Base-by-base conservation (phyloP, 2,888 invertebrate species). In the Branchellion lobata region DNA sequence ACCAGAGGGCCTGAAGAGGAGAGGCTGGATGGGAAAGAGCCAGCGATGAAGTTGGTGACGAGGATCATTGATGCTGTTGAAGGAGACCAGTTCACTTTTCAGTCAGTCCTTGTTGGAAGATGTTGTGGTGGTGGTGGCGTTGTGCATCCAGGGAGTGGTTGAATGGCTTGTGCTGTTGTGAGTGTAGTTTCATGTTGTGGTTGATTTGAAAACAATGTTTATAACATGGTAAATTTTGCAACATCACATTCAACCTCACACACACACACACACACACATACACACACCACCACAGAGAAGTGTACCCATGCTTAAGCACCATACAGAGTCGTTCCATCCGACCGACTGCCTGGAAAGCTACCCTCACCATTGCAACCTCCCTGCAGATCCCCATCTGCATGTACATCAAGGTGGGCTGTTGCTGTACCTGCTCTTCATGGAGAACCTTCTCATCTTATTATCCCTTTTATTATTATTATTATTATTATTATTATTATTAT, bases 321-420 rank as follows among this genome's bases (percentile, higher is more conserved):
- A 87, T 87, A 82, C 86, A 86, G 82, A 84, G 86, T 8, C 83
- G 86, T 14, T 85, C 85, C 75, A 85, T 87, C 2, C 82, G 85
- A 34, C 86, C 91, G 0, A 88, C 88, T 80, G 89, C 91, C 0
- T 92, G 92, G 92, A 91, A 92, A 87, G 89, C 90, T 40, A 89
- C 90, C 79, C 86, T 93, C 71, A 90, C 90, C 79, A 86, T 90
- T 51, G 88, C 89, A 1, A 83, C 84, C 1, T 84, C 90, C 82
- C 89, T 92, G 34, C 87, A 88, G 81, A 91, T 93, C 81, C 90
- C 91, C 18, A 89, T 92, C 3, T 89, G 90, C 51, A 89, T 90
- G 33, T 91, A 90, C 83, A 89, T 86, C 14, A 88, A 88, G 86
- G 89, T 89, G 82, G 73, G 83, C 65, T 18, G 1, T 14, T 18